Evolutionary conservation across 2,888 invertebrate species (phyloP), one percentile per base, ranked within the genome.

Genomic region (Lordiphosa fenestrarum): DNA sequence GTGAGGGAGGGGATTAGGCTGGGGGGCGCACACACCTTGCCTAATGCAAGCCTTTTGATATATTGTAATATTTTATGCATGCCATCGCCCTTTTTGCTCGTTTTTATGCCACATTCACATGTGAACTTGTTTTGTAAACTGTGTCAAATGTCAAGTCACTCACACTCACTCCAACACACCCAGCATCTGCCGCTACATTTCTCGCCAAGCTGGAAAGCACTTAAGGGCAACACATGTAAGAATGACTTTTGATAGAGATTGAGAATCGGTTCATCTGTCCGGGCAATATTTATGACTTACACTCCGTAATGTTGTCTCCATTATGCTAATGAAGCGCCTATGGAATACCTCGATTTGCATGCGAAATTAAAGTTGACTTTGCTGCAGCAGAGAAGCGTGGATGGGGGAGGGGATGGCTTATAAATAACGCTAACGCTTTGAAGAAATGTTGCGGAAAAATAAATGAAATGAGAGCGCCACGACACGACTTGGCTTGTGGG

Each of bases 11-110:
- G 10, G 37, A 12, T 25, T 15, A 30, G 23, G 41, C 46, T 10
- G 23, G 19, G 40, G 13, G n/a, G n/a, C n/a, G 12, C 10, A 13
- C 44, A 36, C 41, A 60, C 69, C 53, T 66, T 66, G 67, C 66
- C 66, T 72, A 70, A 70, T 54, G 61, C 76, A 80, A 80, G 74
- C 72, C 74, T 76, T 77, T 77, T 77, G 72, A 80, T 71, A 71
- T 69, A 74, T 76, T 73, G 66, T 68, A 57, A 66, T 68, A 76
- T 68, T 69, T 67, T 75, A 64, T 76, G 71, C 62, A 61, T 66
- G 66, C 61, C 60, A 55, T 51, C 61, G 54, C 46, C 59, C 52
- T 46, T 19, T 25, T 7, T 40, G 37, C 51, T 39, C 48, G 59
- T 56, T 63, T 30, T 59, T 57, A 35, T 55, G 54, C 42, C 44